phyloP scores from a whole-genome alignment of 2,113 vertebrate genomes.

The Hylia prasina region DNA sequence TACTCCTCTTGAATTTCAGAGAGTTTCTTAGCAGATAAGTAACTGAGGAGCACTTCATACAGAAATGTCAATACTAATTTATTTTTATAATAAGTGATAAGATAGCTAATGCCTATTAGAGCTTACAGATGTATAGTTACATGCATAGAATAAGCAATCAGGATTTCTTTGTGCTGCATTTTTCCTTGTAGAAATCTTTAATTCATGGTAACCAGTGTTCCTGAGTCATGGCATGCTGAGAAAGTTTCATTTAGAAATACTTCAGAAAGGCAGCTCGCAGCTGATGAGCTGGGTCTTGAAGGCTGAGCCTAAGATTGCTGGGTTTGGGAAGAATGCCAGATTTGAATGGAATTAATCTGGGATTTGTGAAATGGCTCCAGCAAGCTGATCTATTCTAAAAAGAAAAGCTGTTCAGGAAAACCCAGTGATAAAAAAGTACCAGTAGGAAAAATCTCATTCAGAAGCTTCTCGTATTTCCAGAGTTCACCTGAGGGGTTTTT shows the following conservation, averaged over 20 bases:
- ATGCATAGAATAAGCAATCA: neutral
- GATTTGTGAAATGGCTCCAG: slow-evolving; percentile 48
- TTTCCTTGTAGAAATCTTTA: neutral
- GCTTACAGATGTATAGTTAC: neutral
- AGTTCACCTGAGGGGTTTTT: neutral
- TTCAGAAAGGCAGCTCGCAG: neutral
- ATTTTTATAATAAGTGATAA: neutral
- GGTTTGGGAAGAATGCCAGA: neutral
- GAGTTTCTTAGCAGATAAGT: neutral
- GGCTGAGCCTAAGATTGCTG: slow-evolving; percentile 8
- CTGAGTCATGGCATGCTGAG: neutral
- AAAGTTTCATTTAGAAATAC: neutral
- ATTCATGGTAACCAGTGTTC: neutral
- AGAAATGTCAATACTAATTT: neutral
- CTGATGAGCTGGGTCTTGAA: neutral
- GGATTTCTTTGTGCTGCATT: neutral
- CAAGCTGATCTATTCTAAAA: slow-evolving; percentile 23
- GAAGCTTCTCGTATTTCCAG: neutral
- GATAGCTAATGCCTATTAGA: neutral
- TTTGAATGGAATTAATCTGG: slow-evolving; percentile 54
- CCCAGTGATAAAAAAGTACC: neutral
- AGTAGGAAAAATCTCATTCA: neutral
- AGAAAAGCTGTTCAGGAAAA: slow-evolving; percentile 28
- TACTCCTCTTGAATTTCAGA: neutral
- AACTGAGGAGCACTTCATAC: neutral